Percentiles rank a stretch among this genome's conserved stretches.
Evolutionary conservation across 2,888 invertebrate genomes (phyloP).

Genomic region (Aleiodes testaceus): DNA sequence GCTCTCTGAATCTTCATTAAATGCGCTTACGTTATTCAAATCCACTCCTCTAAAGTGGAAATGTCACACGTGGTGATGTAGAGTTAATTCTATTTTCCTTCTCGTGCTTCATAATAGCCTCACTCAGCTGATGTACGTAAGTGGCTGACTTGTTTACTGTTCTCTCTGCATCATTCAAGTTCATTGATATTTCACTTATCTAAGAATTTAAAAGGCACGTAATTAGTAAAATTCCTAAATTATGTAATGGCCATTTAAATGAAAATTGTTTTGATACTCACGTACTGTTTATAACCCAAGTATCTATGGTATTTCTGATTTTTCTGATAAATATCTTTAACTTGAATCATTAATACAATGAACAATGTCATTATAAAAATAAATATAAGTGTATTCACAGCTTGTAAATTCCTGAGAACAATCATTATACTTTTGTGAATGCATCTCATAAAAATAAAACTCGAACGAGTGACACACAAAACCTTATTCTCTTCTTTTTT

Average conservation of each 20-base stretch:
- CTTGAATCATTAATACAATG: conserved; percentile 71
- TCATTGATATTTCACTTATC: conserved; percentile 72
- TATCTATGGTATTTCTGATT: conserved; percentile 73
- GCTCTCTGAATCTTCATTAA: background rate
- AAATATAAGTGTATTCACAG: conserved; percentile 63
- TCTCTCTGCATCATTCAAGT: conserved; percentile 69
- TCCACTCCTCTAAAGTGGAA: conserved; percentile 29
- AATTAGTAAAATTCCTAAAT: background rate
- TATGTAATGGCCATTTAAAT: background rate
- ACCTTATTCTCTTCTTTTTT: background rate
- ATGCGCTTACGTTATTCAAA: conserved; percentile 4
- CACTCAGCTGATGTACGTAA: conserved; percentile 67
- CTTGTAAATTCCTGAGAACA: conserved; percentile 66
- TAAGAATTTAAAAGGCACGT: conserved; percentile 53
- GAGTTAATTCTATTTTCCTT: conserved; percentile 59
- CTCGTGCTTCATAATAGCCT: conserved; percentile 63
- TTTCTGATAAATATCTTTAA: conserved; percentile 73
- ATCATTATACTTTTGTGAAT: conserved; percentile 61
- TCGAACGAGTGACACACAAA: background rate
- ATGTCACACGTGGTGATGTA: conserved; percentile 32
- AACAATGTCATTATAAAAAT: conserved; percentile 65
- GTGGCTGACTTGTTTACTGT: conserved; percentile 67
- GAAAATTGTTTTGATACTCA: conserved; percentile 61
- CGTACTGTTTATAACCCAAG: conserved; percentile 72
- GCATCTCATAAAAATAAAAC: background rate